Base-by-base conservation (phyloP, 2,797 vertebrate genomes). In the Lagodon rhomboides region DNA sequence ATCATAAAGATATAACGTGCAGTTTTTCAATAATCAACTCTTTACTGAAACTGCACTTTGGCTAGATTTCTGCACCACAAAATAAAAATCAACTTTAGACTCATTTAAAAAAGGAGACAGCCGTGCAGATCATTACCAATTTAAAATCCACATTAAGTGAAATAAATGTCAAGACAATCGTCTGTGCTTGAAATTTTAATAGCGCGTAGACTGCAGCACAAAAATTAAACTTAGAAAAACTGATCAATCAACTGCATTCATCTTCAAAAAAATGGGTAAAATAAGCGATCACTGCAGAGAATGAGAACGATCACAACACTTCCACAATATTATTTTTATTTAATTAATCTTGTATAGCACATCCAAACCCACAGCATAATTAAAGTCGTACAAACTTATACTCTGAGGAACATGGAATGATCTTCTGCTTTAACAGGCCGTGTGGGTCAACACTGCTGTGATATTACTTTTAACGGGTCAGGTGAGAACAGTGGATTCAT, bases 351-450 rank as follows among this genome's bases (percentile, higher is more conserved):
- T 20, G 15, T 30, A 60, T 3, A 72, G 58, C 43, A 41, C 12
- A 25, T 20, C 44, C 56, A 70, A 80, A 69, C 79, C 64, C 65
- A 71, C 46, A 63, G 62, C 49, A 75, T 22, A 51, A 47, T 61
- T 68, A 16, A 55, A 68, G 2, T 59, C 22, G 0, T 34, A 80
- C 73, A 82, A 80, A 69, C 9, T 5, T 41, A 41, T 34, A 77
- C 27, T 43, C 46, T 38, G 7, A 73, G 18, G 18, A 82, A 80
- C 67, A 68, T 74, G 88, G 87, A 91, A 92, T 84, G 83, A 71
- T 73, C 12, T 64, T 53, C 50, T 59, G 18, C 46, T 30, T 38
- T 0, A 60, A 70, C 25, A 59, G 47, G 69, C 69, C 34, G 79
- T 56, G 38, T 60, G 60, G 66, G 41, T 30, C 8, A 1, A 72